Evolutionary conservation across 1,140 invertebrate species (phyloP).

Genomic region (Spodoptera litura): DNA sequence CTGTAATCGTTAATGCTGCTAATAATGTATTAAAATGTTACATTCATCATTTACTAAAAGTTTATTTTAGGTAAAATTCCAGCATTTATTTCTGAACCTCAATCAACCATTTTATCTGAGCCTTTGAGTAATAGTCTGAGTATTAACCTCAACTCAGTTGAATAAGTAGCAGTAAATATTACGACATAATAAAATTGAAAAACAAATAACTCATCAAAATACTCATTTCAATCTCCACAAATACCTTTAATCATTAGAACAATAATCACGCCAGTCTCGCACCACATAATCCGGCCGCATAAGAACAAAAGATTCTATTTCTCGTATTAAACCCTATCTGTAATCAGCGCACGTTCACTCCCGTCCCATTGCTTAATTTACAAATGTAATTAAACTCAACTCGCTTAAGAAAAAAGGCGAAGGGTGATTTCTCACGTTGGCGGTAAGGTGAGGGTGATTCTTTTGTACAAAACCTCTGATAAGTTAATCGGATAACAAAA

Average conservation of each 20-base stretch:
- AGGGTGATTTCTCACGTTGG: slow-evolving; percentile 30
- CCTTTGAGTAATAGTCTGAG: no score
- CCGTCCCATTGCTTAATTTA: slow-evolving; percentile 46
- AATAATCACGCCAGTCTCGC: slow-evolving; percentile 23
- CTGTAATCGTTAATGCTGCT: no score
- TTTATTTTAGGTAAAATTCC: no score
- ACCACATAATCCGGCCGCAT: slow-evolving; percentile 26
- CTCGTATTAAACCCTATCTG: slow-evolving; percentile 15
- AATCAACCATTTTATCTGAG: no score
- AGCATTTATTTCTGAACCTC: no score
- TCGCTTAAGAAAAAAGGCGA: slow-evolving; percentile 30
- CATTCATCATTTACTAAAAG: no score
- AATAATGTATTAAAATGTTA: no score
- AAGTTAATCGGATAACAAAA: slow-evolving; percentile 43
- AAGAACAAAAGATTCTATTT: slow-evolving; percentile 43
- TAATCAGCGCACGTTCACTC: slow-evolving; percentile 25
- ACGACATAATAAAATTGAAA: no score
- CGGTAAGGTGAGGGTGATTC: slow-evolving; percentile 25
- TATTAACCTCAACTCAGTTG: no score
- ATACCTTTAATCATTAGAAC: slow-evolving; percentile 15
- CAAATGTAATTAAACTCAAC: slow-evolving; percentile 45
- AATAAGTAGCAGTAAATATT: no score
- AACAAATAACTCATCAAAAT: neutral
- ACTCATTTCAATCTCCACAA: slow-evolving; percentile 1
- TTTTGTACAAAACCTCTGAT: slow-evolving; percentile 38